phyloP scores from a whole-genome alignment of 2,113 vertebrate species.

The Cichladusa arquata region DNA sequence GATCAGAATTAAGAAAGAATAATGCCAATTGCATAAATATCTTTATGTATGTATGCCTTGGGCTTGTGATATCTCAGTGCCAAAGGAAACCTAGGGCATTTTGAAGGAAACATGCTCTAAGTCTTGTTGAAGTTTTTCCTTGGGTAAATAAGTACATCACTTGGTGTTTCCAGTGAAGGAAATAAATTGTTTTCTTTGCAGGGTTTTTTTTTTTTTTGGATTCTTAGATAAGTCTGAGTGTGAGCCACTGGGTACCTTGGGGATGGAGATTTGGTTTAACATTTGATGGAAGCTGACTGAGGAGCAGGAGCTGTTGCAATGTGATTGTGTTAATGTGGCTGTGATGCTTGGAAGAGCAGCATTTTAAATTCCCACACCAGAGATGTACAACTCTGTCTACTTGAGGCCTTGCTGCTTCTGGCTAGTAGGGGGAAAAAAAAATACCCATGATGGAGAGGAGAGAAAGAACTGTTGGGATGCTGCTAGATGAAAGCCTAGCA shows the following conservation, averaged over 20 bases:
- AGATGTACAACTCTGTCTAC: neutral
- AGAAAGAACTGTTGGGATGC: neutral
- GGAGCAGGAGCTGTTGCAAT: neutral
- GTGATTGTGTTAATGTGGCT: neutral
- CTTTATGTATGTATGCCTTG: neutral
- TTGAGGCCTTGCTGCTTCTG: neutral
- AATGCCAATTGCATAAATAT: neutral
- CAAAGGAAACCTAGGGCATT: neutral
- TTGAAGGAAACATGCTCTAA: neutral
- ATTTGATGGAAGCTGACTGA: neutral
- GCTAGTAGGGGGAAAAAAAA: neutral
- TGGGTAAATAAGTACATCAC: neutral
- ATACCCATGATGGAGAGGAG: neutral
- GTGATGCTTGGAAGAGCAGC: neutral
- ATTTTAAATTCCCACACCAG: neutral
- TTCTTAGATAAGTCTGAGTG: neutral
- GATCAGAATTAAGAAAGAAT: neutral
- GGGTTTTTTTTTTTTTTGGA: neutral
- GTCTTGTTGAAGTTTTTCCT: neutral
- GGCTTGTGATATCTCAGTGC: neutral
- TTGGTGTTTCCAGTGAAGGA: neutral
- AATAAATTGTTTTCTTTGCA: neutral
- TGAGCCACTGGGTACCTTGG: neutral
- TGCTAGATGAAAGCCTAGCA: neutral
- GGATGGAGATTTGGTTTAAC: neutral